Evolutionary conservation across 2,113 vertebrate species (phyloP).

Genomic region (Corythoichthys intestinalis): DNA sequence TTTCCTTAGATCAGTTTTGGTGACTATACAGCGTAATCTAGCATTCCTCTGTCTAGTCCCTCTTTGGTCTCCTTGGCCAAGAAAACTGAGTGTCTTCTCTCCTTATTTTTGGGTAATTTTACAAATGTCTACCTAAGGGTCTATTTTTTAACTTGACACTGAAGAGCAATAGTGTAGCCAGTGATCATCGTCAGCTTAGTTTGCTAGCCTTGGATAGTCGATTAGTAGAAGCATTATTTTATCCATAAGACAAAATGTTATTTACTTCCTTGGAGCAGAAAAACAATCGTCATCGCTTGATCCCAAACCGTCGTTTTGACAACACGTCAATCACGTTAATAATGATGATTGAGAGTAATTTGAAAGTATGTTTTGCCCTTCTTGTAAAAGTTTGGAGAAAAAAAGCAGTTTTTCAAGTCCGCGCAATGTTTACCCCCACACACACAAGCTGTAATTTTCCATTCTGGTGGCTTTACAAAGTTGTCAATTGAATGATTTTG

Average conservation of each 20-base stretch:
- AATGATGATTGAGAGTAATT: no score
- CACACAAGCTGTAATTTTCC: conserved; percentile 24
- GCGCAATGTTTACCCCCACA: not conserved
- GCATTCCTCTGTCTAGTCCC: no score
- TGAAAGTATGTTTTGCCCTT: not conserved
- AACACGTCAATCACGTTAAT: not conserved
- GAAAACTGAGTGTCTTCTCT: no score
- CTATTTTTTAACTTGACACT: no score
- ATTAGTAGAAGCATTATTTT: no score
- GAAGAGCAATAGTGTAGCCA: not conserved
- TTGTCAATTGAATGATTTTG: conserved; percentile 8
- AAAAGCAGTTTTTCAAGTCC: not conserved
- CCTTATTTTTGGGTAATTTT: no score
- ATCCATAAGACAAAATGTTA: no score
- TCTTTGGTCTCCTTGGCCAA: no score
- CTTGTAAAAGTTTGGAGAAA: not conserved
- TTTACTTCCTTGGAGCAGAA: not conserved
- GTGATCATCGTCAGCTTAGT: not conserved
- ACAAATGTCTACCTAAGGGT: no score
- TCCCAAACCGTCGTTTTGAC: not conserved
- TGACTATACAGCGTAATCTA: no score
- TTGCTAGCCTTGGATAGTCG: not conserved
- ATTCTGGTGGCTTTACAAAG: conserved; percentile 11
- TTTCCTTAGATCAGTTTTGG: no score
- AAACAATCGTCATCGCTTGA: not conserved